Percentiles rank a stretch among this genome's conserved stretches.
These are phyloP conservation scores for Sisor rabdophorus DNA, from an alignment of 2,113 vertebrate species.

Conservation along the genomic window DNA sequence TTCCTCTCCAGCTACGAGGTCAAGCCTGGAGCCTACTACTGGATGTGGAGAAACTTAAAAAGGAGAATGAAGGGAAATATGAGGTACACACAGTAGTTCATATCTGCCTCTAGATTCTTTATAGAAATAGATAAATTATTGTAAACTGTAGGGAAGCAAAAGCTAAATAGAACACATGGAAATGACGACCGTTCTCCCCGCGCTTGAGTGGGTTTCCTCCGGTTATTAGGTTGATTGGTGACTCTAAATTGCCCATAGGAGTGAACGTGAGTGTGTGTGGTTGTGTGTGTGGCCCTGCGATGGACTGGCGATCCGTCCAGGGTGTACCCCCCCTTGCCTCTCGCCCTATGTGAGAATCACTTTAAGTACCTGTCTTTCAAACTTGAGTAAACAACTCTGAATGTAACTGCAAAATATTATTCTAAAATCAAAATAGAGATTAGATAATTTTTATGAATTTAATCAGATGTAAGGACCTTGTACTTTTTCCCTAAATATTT, in stretches of 20 bases:
- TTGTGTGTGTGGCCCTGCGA: too few species aligned
- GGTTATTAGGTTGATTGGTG: too few species aligned
- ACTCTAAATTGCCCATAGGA: too few species aligned
- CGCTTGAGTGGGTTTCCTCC: too few species aligned
- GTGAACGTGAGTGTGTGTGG: too few species aligned
- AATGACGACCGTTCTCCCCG: too few species aligned
- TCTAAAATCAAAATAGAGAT: too few species aligned
- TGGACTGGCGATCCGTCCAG: too few species aligned
- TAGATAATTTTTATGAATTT: too few species aligned
- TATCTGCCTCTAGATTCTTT: not conserved
- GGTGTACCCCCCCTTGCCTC: too few species aligned
- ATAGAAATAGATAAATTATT: not conserved
- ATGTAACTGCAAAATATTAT: not conserved
- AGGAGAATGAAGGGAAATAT: constrained; percentile 80
- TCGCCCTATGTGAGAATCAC: too few species aligned
- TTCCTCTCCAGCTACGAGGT: constrained; percentile 84
- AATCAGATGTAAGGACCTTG: too few species aligned
- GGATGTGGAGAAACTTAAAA: constrained; percentile 80
- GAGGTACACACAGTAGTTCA: constrained; percentile 63
- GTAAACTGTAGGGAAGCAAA: not conserved
- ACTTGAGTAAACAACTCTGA: not conserved
- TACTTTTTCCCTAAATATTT: not conserved
- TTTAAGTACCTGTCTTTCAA: not conserved
- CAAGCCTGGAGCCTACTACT: constrained; percentile 85
- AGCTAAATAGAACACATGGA: not conserved